phyloP scores from a whole-genome alignment of 2,797 vertebrate genomes.

The Miichthys miiuy region DNA sequence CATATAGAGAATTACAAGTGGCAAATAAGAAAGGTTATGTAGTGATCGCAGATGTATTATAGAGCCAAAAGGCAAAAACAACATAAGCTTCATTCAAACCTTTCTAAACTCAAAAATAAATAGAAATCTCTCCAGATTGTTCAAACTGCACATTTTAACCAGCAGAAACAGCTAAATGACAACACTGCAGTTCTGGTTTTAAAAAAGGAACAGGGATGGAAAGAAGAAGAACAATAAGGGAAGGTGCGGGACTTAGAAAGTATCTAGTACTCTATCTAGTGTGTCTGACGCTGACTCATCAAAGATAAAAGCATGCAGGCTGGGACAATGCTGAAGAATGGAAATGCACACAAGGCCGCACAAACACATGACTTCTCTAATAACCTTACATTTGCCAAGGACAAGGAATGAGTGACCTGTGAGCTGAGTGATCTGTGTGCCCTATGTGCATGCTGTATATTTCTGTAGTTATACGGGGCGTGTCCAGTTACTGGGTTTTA shows the following conservation, averaged over 20 bases:
- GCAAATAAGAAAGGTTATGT: no score
- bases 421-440: no score
- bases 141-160: slow-evolving; percentile 5
- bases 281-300: slow-evolving; percentile 57
- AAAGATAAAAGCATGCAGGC: slow-evolving; percentile 29
- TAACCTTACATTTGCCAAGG: slow-evolving; percentile 27
- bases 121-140: not conserved
- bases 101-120: no score
- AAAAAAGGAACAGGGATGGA: slow-evolving; percentile 8
- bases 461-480: not conserved
- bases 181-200: not conserved
- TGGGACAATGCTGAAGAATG: slow-evolving; percentile 41
- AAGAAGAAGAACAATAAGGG: slow-evolving; percentile 23
- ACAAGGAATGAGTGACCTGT: slow-evolving; percentile 17
- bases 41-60: no score
- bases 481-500: no score
- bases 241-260: not conserved
- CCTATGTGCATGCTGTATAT: not conserved
- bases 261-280: not conserved
- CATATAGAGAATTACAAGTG: not conserved
- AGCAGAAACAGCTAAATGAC: slow-evolving; percentile 20
- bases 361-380: not conserved
- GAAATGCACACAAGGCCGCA: slow-evolving; percentile 37
- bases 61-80: no score
- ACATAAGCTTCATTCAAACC: no score